Percentiles rank a stretch among this genome's conserved stretches.
Conservation (phyloP, 2,797 vertebrate genomes). For the Zenarchopterus dispar region DNA sequence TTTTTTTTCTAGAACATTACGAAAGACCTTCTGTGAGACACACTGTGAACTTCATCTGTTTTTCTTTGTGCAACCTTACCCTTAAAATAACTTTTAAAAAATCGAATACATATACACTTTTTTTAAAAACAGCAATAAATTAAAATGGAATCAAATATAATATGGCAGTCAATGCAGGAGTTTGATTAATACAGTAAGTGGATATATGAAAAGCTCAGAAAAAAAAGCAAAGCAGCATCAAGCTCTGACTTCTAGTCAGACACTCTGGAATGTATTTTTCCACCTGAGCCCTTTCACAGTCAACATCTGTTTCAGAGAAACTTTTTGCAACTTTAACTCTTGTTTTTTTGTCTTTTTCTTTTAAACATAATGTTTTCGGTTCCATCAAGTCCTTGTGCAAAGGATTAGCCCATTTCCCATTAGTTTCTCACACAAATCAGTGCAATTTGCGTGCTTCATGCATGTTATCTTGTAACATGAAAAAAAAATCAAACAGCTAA, state of each 20-base stretch:
- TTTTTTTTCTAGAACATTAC: background rate
- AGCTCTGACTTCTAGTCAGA: background rate
- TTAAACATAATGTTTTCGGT: background rate
- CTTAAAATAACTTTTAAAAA: too few relatives aligned
- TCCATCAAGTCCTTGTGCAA: background rate
- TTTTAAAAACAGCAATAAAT: too few relatives aligned
- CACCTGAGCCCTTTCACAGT: background rate
- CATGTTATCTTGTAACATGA: too few relatives aligned
- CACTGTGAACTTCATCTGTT: background rate
- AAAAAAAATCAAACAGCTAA: too few relatives aligned
- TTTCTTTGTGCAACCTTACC: too few relatives aligned
- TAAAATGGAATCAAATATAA: too few relatives aligned
- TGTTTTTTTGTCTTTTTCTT: background rate
- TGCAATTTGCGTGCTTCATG: background rate
- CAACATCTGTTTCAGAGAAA: conserved; percentile 1
- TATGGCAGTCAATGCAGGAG: too few relatives aligned
- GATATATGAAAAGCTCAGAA: background rate
- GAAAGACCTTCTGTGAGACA: background rate
- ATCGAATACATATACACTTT: too few relatives aligned
- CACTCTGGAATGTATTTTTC: too few relatives aligned
- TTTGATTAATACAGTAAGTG: too few relatives aligned
- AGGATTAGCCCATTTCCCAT: too few relatives aligned
- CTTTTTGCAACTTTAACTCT: background rate
- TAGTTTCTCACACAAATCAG: background rate
- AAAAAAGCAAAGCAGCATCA: background rate